These are phyloP conservation scores for Phlogophora meticulosa DNA, from an alignment of 2,888 invertebrate species.

Conservation along the genomic window DNA sequence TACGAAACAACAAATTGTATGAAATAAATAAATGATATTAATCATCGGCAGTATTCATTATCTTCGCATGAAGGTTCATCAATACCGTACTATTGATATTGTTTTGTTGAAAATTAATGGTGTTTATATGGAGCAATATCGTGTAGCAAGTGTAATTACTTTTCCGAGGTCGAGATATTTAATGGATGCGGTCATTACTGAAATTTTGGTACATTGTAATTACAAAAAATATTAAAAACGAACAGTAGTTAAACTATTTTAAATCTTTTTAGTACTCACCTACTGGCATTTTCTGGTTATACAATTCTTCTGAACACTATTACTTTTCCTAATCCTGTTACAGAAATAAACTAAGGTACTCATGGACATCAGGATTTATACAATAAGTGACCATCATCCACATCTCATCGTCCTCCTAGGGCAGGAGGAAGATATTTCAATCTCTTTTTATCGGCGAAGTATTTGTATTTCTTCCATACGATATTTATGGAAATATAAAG, in stretches of 20 bases:
- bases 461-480: too few relatives aligned
- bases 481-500: too few relatives aligned
- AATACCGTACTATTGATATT: constrained; percentile 28
- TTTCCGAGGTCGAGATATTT: constrained; percentile 44
- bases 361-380: too few relatives aligned
- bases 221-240: too few relatives aligned
- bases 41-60: constrained; percentile 26
- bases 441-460: too few relatives aligned
- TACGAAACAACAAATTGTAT: neutral
- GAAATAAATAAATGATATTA: constrained; percentile 10
- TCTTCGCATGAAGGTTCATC: constrained; percentile 17
- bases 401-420: too few relatives aligned
- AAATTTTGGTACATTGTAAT: constrained; percentile 21
- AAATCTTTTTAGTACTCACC: neutral
- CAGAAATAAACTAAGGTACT: neutral
- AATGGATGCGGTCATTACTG: constrained; percentile 28
- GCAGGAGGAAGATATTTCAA: too few relatives aligned
- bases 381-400: too few relatives aligned
- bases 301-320: neutral
- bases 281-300: too few relatives aligned
- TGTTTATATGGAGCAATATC: constrained; percentile 33
- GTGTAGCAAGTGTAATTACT: constrained; percentile 36
- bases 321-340: neutral
- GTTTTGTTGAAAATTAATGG: constrained; percentile 26
- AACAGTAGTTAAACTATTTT: too few relatives aligned